Evolutionary conservation across 2,888 invertebrate species (phyloP), one percentile per base, ranked within the genome.

Genomic region (Parascotia fuliginaria): DNA sequence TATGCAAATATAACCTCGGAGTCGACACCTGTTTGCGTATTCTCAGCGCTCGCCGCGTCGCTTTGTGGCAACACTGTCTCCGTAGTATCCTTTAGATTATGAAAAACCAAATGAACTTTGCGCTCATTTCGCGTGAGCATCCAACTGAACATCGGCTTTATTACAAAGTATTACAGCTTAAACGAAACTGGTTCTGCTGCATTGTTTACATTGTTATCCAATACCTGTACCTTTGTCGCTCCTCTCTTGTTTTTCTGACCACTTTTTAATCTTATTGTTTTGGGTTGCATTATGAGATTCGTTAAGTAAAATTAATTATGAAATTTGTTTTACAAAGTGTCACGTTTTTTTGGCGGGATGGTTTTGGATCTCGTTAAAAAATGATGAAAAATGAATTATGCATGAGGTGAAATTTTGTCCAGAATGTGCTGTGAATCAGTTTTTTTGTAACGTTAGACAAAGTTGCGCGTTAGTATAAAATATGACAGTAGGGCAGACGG

Each of bases 1-100:
- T 91, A 92, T 92, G 92, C 92, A 91, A 92, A 92, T 91, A 91
- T 87, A 90, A 84, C 90, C 88, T 89, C 90, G 84, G 79, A 88
- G 87, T 83, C 91, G 87, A 91, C 92, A 92, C 92, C 91, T 92
- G 92, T 92, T 92, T 92, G 91, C 89, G 91, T 91, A 92, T 92
- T 92, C 91, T 88, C 84, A 72, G 74, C 88, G 79, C 78, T 85
- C 82, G 78, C 77, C 75, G 79, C 80, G 77, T 79, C 83, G 86
- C 84, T 83, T 84, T 85, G 87, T 83, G 85, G 86, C 83, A 79
- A 83, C 83, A 81, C 81, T 82, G 88, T 86, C 82, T 87, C 83
- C 77, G 83, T 70, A 70, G 77, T 83, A 84, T 86, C 87, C 88
- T 87, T 83, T 81, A 77, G 79, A 78, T 83, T 81, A 77, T 77